Base-by-base conservation (phyloP, 2,797 vertebrate genomes). In the Dipus sagitta region DNA sequence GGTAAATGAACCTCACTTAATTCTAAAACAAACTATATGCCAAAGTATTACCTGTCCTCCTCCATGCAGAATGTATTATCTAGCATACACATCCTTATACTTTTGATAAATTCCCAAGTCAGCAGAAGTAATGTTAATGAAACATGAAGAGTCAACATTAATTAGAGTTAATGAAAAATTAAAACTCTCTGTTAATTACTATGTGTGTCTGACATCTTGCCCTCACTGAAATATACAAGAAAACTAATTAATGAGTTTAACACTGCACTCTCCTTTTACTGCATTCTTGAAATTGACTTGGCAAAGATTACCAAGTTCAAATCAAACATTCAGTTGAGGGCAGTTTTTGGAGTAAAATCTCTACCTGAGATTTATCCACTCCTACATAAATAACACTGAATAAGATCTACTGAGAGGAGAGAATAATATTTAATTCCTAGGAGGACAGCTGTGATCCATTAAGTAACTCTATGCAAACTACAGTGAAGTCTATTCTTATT, bases 91-190 rank as follows among this genome's bases (percentile, higher is more conserved):
- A 92, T 84, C 47, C 30, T 42, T 15, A 23, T 54, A 79, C 83
- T 94, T 92, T 92, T 78, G 47, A 32, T 83, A 89, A 74, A 54
- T 79, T 96, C 92, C 88, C 93, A 76, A 93, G 93, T 95, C 75
- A 97, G 93, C 95, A 97, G 80, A 96, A 96, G 68, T 86, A 93
- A 96, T 79, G 88, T 82, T 97, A 97, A 98, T 95, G 95, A 97
- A 97, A 97, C 18, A 17, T 86, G 96, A 98, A 97, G 91, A 90
- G 94, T 92, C 96, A 97, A 97, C 92, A 95, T 96, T 97, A 98
- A 97, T 97, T 98, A 98, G 70, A 96, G 34, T 62, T 90, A 96
- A 96, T 96, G 93, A 97, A 98, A 98, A 97, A 97, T 98, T 97
- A 97, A 97, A 97, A 90, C 81, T 96, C 74, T 85, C 89, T 97